A percentile compares a stretch with the other conserved stretches of the same genome.
Conservation (phyloP, 2,113 vertebrate genomes). For the Lamprologus callipterus region DNA sequence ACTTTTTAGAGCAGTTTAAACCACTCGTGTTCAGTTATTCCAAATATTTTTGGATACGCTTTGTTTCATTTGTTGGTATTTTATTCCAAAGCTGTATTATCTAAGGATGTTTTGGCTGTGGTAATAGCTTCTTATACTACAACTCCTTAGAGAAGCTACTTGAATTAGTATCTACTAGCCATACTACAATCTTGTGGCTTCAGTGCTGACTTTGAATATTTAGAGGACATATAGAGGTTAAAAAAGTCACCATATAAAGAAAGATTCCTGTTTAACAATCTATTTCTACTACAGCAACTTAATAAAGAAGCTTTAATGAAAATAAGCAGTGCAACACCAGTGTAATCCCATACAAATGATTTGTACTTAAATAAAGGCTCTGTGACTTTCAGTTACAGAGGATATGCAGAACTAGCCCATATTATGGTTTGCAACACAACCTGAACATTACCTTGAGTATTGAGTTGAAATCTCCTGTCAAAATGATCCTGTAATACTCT, state of each 20-base stretch:
- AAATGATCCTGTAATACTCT: not conserved
- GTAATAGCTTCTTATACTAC: not conserved
- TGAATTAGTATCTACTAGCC: not conserved
- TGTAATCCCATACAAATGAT: not conserved
- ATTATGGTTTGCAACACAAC: not conserved
- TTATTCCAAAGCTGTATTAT: not conserved
- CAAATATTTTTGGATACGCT: not conserved
- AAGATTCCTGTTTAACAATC: not conserved
- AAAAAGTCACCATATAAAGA: slow-evolving; percentile 21
- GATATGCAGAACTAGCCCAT: not conserved
- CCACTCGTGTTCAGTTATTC: not conserved
- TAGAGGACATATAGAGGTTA: not conserved
- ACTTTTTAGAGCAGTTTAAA: not conserved
- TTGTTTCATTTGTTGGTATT: not conserved
- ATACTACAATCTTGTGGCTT: not conserved
- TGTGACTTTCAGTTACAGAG: not conserved
- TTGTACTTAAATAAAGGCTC: not conserved
- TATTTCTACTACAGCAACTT: not conserved
- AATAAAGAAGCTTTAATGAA: not conserved
- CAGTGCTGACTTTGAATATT: slow-evolving; percentile 25
- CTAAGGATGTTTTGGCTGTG: not conserved
- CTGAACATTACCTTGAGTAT: not conserved
- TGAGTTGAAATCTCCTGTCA: not conserved
- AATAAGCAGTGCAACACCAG: not conserved
- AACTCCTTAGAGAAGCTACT: not conserved